Evolutionary conservation across 2,797 vertebrate species (phyloP).

Genomic region (Lithobates pipiens): DNA sequence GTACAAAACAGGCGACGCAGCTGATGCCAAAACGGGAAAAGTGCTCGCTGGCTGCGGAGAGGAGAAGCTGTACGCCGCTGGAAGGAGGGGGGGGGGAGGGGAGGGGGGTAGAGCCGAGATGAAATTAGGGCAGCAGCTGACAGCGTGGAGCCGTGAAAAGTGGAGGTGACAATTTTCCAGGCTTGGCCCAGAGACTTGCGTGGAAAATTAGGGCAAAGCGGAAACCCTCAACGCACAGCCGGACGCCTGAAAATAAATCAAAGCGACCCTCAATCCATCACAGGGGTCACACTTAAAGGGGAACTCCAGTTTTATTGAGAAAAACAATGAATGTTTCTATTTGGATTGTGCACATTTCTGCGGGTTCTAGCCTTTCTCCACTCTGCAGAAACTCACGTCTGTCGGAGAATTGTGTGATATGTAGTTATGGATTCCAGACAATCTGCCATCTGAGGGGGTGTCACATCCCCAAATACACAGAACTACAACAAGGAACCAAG

Average conservation of each 20-base stretch:
- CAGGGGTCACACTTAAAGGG: too few species aligned
- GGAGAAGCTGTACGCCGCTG: not conserved
- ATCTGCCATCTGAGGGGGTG: too few species aligned
- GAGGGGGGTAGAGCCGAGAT: not conserved
- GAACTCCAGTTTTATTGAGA: too few species aligned
- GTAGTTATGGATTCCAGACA: too few species aligned
- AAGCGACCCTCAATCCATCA: too few species aligned
- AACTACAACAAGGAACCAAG: too few species aligned
- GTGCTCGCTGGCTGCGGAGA: not conserved
- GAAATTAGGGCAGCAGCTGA: constrained; percentile 41
- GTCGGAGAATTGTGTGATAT: too few species aligned
- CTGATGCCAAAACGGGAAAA: not conserved
- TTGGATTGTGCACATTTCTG: too few species aligned
- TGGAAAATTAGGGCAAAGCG: not conserved
- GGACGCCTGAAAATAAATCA: not conserved
- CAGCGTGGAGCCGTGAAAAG: constrained; percentile 3
- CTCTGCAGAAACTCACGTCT: too few species aligned
- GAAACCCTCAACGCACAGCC: not conserved
- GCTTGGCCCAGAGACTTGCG: not conserved
- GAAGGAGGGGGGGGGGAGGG: not conserved
- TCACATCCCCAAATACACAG: too few species aligned
- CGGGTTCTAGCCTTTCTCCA: too few species aligned
- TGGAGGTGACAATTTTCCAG: not conserved
- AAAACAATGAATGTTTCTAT: too few species aligned
- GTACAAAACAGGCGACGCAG: not conserved